A percentile compares a stretch with the other conserved stretches of the same genome.
Conservation (phyloP, 1,140 invertebrate genomes). For the Bombyx mandarina region DNA sequence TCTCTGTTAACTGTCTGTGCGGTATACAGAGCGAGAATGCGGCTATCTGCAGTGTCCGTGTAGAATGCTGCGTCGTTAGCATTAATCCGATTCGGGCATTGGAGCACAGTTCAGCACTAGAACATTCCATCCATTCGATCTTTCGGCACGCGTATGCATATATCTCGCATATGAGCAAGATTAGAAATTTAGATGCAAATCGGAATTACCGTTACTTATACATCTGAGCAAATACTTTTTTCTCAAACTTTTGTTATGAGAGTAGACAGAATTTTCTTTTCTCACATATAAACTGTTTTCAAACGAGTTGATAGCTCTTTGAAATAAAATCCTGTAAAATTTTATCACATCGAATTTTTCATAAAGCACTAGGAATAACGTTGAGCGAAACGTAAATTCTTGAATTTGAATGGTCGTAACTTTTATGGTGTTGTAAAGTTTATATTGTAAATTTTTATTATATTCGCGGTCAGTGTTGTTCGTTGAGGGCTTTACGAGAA, state of each 20-base stretch:
- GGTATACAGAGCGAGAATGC: slow-evolving; percentile 18
- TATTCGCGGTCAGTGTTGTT: slow-evolving; percentile 3
- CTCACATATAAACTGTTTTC: too few relatives aligned
- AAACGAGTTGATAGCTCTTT: too few relatives aligned
- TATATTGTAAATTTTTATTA: slow-evolving; percentile 6
- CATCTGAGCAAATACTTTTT: slow-evolving; percentile 54
- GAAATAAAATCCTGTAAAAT: too few relatives aligned
- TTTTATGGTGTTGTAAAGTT: slow-evolving; percentile 12
- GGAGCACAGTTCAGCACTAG: slow-evolving; percentile 25
- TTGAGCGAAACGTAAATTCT: neutral
- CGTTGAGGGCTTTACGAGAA: neutral
- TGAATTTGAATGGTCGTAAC: slow-evolving; percentile 8
- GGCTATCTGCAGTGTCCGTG: slow-evolving; percentile 18
- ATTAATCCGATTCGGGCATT: slow-evolving; percentile 40
- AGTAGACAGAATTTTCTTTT: too few relatives aligned
- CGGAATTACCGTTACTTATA: slow-evolving; percentile 42
- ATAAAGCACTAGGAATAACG: too few relatives aligned
- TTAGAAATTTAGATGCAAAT: slow-evolving; percentile 62
- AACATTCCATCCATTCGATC: slow-evolving; percentile 15
- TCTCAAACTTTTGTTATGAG: slow-evolving; percentile 22
- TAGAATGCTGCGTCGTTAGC: slow-evolving; percentile 52
- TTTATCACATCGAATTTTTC: too few relatives aligned
- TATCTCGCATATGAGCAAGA: slow-evolving; percentile 30
- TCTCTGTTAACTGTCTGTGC: neutral
- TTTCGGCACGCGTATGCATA: slow-evolving; percentile 19